Base-by-base conservation (phyloP, 1,140 invertebrate species). In the Cydia strobilella region DNA sequence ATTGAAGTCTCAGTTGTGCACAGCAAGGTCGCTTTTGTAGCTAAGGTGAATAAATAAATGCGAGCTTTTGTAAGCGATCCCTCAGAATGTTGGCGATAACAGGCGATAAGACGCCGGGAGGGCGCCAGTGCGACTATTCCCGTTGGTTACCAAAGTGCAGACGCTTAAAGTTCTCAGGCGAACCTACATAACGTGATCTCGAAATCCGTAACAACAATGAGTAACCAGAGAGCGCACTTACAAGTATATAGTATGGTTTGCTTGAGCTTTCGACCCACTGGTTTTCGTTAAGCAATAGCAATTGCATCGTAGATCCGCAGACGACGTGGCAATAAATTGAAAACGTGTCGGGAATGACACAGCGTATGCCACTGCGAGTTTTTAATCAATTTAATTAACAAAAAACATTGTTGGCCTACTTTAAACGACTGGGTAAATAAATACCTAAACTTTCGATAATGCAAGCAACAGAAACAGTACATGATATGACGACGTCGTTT, bases 271-370 rank as follows among this genome's bases (percentile, higher is more conserved):
- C 1, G 3, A 54, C 5, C n/a, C 51, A 18, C n/a, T 54, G 15
- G 15, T n/a, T 18, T n/a, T 54, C n/a, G 15, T 6, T 18, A 54
- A 54, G 51, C 15, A 7, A 18, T 18, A 18, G 51, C n/a, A 18
- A 54, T 59, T 7, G 20, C 20, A 23, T 3, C n/a, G 5, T 20
- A 59, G 54, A 59, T 59, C 45, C 42, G 71, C 73, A 72, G 69
- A 72, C 65, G 69, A 72, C 59, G 63, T 75, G 77, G 73, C 85
- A 77, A 85, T 87, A 86, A 84, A 87, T 89, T 87, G 85, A 85
- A 86, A 86, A 89, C 87, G 86, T 89, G 87, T 85, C 79, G 75
- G 77, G 86, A 87, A 86, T 89, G 76, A 79, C 66, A 83, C 75
- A 80, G 65, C 65, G 65, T 35, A 69, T 69, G 27, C 65, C 31